These are phyloP conservation scores for Phymorhynchus buccinoides DNA, from an alignment of 1,140 invertebrate genomes.

Conservation along the genomic window DNA sequence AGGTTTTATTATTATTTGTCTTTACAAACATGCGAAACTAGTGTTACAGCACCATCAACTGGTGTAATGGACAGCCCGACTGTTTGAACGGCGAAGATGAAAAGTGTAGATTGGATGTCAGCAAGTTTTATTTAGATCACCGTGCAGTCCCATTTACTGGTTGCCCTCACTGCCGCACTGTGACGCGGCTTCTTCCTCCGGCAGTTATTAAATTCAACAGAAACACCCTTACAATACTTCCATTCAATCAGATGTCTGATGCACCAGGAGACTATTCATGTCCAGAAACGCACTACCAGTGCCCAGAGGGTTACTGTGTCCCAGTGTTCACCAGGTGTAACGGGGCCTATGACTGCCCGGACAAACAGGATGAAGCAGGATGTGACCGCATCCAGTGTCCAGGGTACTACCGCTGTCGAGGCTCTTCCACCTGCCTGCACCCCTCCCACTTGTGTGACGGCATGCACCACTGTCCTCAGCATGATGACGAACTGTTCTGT, in stretches of 20 bases:
- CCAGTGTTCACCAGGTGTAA: neutral
- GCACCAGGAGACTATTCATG: neutral
- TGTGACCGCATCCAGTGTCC: neutral
- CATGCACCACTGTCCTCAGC: slow-evolving; percentile 23
- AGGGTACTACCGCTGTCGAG: slow-evolving; percentile 17
- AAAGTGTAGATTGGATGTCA: neutral
- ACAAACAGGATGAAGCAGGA: neutral
- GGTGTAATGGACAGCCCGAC: neutral
- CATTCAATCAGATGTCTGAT: neutral
- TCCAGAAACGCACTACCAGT: neutral
- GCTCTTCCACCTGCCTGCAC: slow-evolving; percentile 19
- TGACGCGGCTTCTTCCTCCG: neutral
- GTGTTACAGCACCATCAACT: neutral
- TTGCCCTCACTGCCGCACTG: too few species aligned
- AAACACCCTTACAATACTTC: neutral
- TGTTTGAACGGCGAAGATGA: neutral
- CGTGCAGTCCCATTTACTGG: too few species aligned
- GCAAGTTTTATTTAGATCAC: neutral
- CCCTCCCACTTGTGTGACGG: slow-evolving; percentile 5
- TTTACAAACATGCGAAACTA: neutral
- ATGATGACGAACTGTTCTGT: slow-evolving; percentile 34
- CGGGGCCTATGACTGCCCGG: slow-evolving; percentile 8
- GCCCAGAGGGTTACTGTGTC: neutral
- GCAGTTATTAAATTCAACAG: neutral
- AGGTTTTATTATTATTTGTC: too few species aligned